Percentiles rank a stretch among this genome's conserved stretches.
Evolutionary conservation across 2,113 vertebrate species (phyloP).

Genomic region (Oriolus oriolus): DNA sequence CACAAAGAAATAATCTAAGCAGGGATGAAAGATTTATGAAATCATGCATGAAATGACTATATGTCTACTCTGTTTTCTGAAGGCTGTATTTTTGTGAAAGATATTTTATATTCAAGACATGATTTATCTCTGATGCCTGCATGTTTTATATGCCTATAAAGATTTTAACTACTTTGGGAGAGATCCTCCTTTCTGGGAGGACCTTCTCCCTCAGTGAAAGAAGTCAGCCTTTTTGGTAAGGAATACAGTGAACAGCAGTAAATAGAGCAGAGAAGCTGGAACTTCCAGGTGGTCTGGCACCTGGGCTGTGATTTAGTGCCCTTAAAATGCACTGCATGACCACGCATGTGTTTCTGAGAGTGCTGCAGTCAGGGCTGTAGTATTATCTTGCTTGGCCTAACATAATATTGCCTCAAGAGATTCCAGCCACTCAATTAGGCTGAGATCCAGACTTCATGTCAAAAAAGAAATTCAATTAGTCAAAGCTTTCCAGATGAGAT

Average conservation of each 20-base stretch:
- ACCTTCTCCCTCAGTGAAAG: neutral
- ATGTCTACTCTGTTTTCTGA: neutral
- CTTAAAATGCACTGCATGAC: neutral
- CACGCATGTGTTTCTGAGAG: neutral
- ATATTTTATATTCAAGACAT: neutral
- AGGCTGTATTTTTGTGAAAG: neutral
- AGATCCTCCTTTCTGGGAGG: neutral
- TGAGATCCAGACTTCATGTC: conserved; percentile 1
- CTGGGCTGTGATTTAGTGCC: neutral
- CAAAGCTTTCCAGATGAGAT: conserved; percentile 33
- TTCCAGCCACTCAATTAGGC: neutral
- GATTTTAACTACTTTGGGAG: neutral
- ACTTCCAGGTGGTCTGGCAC: neutral
- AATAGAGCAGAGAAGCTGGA: neutral
- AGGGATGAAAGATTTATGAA: neutral
- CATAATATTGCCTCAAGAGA: neutral
- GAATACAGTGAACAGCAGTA: neutral
- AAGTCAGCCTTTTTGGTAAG: neutral
- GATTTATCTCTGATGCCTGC: neutral
- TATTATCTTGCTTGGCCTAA: neutral
- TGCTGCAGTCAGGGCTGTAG: neutral
- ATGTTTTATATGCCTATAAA: neutral
- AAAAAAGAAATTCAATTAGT: neutral
- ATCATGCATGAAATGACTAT: neutral
- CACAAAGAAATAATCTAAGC: neutral